A percentile compares a stretch with the other conserved stretches of the same genome.
Conservation (phyloP, 2,888 invertebrate species). For the Leucophenga montana region DNA sequence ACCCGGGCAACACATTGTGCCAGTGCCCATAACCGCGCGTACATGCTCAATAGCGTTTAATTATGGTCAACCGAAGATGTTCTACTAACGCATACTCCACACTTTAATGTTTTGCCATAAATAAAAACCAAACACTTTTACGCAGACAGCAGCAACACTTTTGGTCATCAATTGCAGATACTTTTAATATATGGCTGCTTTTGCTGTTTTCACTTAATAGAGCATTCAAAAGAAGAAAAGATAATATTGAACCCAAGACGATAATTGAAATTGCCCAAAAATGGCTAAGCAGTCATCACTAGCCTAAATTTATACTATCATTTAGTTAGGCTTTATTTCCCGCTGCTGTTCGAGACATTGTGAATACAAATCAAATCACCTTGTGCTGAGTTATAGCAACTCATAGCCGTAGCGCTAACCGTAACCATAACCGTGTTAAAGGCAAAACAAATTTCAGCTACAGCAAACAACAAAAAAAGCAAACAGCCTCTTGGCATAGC, state of each 20-base stretch:
- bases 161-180: conserved; percentile 28
- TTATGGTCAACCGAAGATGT: conserved; percentile 12
- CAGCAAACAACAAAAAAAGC: background rate
- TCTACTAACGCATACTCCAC: conserved; percentile 25
- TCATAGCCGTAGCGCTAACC: too few relatives aligned
- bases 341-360: too few relatives aligned
- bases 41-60: conserved; percentile 17
- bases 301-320: too few relatives aligned
- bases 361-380: too few relatives aligned
- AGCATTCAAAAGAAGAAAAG: background rate
- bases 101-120: conserved; percentile 17
- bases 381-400: too few relatives aligned
- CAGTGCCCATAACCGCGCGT: background rate
- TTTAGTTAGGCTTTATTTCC: too few relatives aligned
- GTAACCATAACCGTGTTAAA: too few relatives aligned
- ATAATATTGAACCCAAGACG: too few relatives aligned
- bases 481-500: background rate
- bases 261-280: too few relatives aligned
- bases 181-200: background rate
- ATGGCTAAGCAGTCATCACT: too few relatives aligned
- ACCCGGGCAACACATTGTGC: background rate
- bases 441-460: too few relatives aligned
- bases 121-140: conserved; percentile 17
- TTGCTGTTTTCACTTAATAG: background rate
- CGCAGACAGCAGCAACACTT: background rate